phyloP scores from a whole-genome alignment of 1,140 invertebrate species.

The Neodiprion fabricii region DNA sequence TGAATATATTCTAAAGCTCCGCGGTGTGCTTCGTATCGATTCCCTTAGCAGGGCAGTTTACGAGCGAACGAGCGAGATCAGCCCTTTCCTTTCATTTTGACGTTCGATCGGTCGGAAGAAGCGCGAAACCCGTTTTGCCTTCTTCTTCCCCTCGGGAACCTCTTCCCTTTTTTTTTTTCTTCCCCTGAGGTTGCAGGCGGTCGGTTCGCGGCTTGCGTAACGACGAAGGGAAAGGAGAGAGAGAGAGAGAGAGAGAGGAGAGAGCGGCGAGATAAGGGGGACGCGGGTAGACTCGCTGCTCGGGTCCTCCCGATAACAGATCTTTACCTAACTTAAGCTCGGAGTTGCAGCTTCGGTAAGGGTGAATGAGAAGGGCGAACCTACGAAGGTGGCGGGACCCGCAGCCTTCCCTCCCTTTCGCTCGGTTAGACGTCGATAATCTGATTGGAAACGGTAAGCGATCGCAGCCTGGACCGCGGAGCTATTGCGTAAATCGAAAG shows the following conservation, averaged over 20 bases:
- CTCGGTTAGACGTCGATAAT: neutral
- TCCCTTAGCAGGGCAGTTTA: too few species aligned
- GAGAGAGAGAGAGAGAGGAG: constrained; percentile 14
- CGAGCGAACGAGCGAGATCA: neutral
- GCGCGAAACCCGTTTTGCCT: constrained; percentile 5
- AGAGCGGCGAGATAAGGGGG: constrained; percentile 49
- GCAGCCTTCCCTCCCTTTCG: neutral
- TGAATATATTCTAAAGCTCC: too few species aligned
- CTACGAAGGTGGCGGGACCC: neutral
- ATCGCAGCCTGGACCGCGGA: neutral
- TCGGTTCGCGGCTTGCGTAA: neutral
- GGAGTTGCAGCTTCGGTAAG: neutral
- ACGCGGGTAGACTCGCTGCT: constrained; percentile 54
- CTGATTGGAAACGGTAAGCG: neutral
- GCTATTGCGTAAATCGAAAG: too few species aligned
- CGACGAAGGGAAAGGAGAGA: neutral
- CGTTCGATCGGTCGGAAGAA: constrained; percentile 15
- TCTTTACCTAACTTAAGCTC: constrained; percentile 48
- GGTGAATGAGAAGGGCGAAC: too few species aligned
- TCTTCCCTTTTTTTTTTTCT: neutral
- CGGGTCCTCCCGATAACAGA: constrained; percentile 45
- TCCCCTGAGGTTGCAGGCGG: neutral
- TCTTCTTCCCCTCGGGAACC: neutral
- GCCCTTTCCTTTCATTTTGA: neutral
- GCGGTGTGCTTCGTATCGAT: too few species aligned